Percentiles rank a stretch among this genome's conserved stretches.
These are phyloP conservation scores for Crossocerus cetratus DNA, from an alignment of 2,888 invertebrate species.

Conservation along the genomic window DNA sequence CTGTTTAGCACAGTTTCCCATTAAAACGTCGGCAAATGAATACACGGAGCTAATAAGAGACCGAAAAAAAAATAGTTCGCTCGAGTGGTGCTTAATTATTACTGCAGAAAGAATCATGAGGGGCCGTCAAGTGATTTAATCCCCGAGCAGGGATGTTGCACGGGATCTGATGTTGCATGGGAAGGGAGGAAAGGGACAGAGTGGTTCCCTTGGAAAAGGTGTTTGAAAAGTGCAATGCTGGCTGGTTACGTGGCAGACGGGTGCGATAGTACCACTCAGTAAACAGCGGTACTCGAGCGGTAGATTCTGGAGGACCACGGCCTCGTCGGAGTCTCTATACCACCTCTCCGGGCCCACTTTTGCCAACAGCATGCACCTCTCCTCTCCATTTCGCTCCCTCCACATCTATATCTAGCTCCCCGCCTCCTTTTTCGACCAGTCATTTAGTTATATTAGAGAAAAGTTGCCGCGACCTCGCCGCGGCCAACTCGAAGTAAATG, in stretches of 20 bases:
- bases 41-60: not conserved
- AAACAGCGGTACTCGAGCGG: constrained; percentile 31
- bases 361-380: constrained; percentile 19
- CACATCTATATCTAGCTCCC: too few relatives aligned
- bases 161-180: too few relatives aligned
- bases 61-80: not conserved
- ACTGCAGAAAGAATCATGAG: not conserved
- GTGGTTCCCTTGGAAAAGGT: constrained; percentile 4
- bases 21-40: too few relatives aligned
- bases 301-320: constrained; percentile 14
- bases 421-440: constrained; percentile 7
- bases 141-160: too few relatives aligned
- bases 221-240: constrained; percentile 17
- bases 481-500: constrained; percentile 36
- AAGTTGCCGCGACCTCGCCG: constrained; percentile 42
- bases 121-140: not conserved
- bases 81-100: not conserved
- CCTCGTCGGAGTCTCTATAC: constrained; percentile 11
- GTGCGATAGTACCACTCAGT: constrained; percentile 18
- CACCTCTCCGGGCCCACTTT: constrained; percentile 1
- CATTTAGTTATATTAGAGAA: constrained; percentile 53
- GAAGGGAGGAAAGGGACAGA: too few relatives aligned
- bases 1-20: too few relatives aligned
- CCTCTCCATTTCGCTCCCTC: constrained; percentile 23
- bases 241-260: constrained; percentile 9